Percentiles rank a stretch among this genome's conserved stretches.
Conservation (phyloP, 2,888 invertebrate species). For the Globia sparganii region DNA sequence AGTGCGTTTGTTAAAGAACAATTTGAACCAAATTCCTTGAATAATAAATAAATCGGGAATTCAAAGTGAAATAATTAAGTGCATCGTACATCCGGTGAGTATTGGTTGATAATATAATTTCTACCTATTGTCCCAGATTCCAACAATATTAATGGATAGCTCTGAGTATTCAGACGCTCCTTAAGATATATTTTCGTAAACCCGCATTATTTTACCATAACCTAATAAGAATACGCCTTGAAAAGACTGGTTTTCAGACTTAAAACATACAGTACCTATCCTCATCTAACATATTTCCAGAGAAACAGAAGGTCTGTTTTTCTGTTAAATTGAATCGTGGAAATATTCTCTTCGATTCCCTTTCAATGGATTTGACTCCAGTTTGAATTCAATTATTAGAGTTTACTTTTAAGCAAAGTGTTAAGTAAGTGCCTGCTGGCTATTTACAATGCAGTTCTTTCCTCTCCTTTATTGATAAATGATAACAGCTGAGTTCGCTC, state of each 20-base stretch:
- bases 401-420: background rate
- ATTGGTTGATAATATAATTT: background rate
- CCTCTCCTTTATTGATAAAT: background rate
- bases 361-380: background rate
- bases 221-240: background rate
- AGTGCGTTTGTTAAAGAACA: background rate
- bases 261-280: background rate
- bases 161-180: background rate
- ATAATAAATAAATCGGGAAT: background rate
- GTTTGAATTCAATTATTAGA: background rate
- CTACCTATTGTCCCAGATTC: background rate
- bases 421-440: background rate
- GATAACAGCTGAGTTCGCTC: slow-evolving; percentile 7
- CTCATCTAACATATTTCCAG: background rate
- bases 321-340: background rate
- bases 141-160: background rate
- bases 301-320: background rate
- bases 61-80: background rate
- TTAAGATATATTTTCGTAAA: background rate
- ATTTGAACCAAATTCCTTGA: background rate
- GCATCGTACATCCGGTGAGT: slow-evolving; percentile 22
- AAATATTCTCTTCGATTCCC: background rate
- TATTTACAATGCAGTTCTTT: background rate
- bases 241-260: background rate
- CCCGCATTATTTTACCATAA: background rate